Evolutionary conservation across 1,140 invertebrate species (phyloP).

Genomic region (Phocides pigmalion): DNA sequence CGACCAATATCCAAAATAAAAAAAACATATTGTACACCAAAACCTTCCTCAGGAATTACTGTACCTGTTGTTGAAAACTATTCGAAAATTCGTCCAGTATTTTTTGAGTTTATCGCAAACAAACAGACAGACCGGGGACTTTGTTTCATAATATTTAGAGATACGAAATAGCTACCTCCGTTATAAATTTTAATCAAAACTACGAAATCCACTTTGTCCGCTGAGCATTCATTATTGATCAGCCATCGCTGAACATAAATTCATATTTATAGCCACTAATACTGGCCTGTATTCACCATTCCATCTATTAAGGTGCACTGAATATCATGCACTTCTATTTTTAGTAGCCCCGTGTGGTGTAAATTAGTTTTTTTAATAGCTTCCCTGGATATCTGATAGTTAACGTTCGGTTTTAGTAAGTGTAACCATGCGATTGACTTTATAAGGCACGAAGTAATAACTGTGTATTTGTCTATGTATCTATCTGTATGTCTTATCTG

Average conservation of each 20-base stretch:
- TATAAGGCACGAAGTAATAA: too few species aligned
- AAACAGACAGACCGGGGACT: too few species aligned
- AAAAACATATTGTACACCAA: too few species aligned
- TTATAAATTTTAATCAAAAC: neutral
- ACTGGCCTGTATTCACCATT: constrained; percentile 37
- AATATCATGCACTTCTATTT: constrained; percentile 20
- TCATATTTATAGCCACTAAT: constrained; percentile 61
- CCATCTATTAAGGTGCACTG: constrained; percentile 36
- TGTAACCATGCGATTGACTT: neutral
- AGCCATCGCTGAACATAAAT: constrained; percentile 58
- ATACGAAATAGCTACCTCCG: neutral
- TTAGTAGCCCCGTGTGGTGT: constrained; percentile 2
- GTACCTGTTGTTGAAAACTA: too few species aligned
- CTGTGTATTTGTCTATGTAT: too few species aligned
- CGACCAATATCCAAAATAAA: too few species aligned
- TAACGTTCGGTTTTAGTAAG: neutral
- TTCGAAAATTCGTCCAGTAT: too few species aligned
- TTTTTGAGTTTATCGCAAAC: too few species aligned
- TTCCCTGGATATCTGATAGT: neutral
- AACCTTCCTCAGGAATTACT: too few species aligned
- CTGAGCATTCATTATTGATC: constrained; percentile 44
- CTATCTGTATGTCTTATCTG: too few species aligned
- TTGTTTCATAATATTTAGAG: too few species aligned
- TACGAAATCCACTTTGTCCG: neutral
- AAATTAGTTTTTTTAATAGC: constrained; percentile 1